A percentile compares a stretch with the other conserved stretches of the same genome.
These are phyloP conservation scores for Alouatta palliata DNA, from an alignment of 2,113 vertebrate genomes.

Conservation along the genomic window DNA sequence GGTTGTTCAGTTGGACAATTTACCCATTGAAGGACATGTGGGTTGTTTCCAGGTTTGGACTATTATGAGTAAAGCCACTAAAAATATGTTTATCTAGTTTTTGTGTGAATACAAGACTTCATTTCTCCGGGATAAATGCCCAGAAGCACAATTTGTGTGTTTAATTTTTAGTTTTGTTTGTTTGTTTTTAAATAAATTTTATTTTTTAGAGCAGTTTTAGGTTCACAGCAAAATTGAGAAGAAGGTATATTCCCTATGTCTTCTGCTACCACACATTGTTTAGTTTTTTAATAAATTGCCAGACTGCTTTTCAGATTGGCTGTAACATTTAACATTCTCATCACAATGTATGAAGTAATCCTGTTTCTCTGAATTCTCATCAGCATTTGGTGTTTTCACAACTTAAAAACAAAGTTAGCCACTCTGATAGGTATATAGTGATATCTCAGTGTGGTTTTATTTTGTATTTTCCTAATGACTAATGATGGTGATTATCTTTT, in stretches of 20 bases:
- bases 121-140: background rate
- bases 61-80: background rate
- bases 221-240: background rate
- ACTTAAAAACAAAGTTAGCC: background rate
- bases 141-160: background rate
- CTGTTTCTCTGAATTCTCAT: background rate
- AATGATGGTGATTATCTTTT: background rate
- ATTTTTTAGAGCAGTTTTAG: background rate
- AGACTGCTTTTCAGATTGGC: background rate
- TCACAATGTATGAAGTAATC: background rate
- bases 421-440: background rate
- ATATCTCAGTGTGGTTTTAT: background rate
- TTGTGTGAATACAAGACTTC: background rate
- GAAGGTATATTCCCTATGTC: background rate
- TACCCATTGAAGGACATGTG: background rate
- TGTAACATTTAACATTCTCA: background rate
- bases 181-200: background rate
- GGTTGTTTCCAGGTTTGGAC: background rate
- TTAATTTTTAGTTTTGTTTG: background rate
- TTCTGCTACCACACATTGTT: background rate
- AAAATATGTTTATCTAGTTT: background rate
- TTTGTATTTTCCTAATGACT: background rate
- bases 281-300: background rate
- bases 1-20: background rate
- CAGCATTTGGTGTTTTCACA: conserved; percentile 17